Conservation (phyloP, 2,888 invertebrate genomes). For the Pseudococcus jackbeardsleyi region DNA sequence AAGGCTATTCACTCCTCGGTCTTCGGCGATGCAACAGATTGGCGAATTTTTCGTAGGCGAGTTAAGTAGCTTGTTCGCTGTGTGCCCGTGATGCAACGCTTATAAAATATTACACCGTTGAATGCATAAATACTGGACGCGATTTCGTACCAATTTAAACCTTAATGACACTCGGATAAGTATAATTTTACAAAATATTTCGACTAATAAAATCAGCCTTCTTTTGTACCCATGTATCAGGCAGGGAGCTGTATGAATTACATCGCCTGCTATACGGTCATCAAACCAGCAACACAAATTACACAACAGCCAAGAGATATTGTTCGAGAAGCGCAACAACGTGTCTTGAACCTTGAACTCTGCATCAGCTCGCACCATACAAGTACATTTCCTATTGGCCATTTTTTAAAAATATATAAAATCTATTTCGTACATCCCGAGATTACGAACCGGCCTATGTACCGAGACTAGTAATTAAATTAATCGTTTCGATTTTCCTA, state of each 20-base stretch:
- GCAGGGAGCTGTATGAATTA: background rate
- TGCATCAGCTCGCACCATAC: background rate
- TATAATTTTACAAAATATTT: conserved; percentile 30
- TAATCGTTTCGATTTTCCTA: conserved; percentile 11
- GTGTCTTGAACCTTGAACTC: conserved; percentile 51
- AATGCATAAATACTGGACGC: background rate
- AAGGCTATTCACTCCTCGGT: conserved; percentile 11
- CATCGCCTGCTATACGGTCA: conserved; percentile 40
- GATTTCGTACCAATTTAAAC: background rate
- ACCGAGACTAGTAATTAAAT: background rate
- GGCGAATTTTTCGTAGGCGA: conserved; percentile 36
- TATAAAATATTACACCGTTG: background rate
- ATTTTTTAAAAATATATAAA: conserved; percentile 26
- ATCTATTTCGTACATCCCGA: background rate
- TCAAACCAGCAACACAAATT: conserved; percentile 37
- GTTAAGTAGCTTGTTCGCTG: background rate
- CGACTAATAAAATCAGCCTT: background rate
- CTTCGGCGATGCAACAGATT: background rate
- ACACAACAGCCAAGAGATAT: conserved; percentile 26
- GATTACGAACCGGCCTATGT: background rate
- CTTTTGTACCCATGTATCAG: background rate
- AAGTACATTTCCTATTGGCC: conserved; percentile 45
- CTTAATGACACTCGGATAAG: background rate
- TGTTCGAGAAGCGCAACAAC: conserved; percentile 40
- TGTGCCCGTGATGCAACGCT: conserved; percentile 11